Percentiles rank a stretch among this genome's conserved stretches.
Evolutionary conservation across 1,140 invertebrate species (phyloP).

Genomic region (Trichonephila clavipes): DNA sequence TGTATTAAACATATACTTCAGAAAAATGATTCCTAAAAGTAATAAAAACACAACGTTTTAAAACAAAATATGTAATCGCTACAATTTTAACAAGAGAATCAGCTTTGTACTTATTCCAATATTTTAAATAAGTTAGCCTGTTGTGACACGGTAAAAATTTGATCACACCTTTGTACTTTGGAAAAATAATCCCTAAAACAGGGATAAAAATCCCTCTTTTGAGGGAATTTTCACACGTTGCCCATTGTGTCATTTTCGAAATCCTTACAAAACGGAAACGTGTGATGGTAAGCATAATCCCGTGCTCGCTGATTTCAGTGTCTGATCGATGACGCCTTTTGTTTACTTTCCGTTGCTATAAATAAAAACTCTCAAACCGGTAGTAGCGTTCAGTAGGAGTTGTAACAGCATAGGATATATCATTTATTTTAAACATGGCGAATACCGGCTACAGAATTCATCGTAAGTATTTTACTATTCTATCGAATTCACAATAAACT

Average conservation of each 20-base stretch:
- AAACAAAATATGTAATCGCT: too few relatives aligned
- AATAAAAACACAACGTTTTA: too few relatives aligned
- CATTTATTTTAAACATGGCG: not conserved
- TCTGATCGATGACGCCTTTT: constrained; percentile 36
- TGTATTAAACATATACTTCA: too few relatives aligned
- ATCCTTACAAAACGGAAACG: not conserved
- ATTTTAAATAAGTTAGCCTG: too few relatives aligned
- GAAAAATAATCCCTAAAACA: not conserved
- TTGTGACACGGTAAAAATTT: too few relatives aligned
- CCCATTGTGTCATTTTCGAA: not conserved
- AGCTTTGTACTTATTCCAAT: too few relatives aligned
- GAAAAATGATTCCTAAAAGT: too few relatives aligned
- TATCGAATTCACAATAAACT: too few relatives aligned
- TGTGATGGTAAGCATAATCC: not conserved
- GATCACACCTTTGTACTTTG: too few relatives aligned
- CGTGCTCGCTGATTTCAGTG: not conserved
- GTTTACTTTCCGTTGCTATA: constrained; percentile 43
- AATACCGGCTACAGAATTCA: not conserved
- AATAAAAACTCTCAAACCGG: not conserved
- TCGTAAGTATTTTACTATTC: not conserved
- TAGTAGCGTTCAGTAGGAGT: too few relatives aligned
- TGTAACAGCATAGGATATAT: too few relatives aligned
- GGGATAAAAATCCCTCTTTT: not conserved
- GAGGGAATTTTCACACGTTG: not conserved
- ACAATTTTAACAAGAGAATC: too few relatives aligned